phyloP scores from a whole-genome alignment of 1,140 invertebrate species.

The Eupeodes corollae region DNA sequence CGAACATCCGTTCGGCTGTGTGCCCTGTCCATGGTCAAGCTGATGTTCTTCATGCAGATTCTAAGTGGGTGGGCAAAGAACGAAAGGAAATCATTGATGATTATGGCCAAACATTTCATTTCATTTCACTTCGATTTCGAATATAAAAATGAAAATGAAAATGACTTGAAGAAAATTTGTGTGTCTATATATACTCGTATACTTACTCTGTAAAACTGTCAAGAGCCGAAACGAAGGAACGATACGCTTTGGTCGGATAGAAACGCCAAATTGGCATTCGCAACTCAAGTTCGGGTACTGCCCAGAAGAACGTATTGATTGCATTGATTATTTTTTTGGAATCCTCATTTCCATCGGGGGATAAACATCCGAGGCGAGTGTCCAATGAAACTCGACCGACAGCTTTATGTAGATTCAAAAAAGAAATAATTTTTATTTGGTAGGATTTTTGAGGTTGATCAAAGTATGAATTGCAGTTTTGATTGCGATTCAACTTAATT shows the following conservation, averaged over 20 bases:
- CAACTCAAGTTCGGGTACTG: conserved; percentile 64
- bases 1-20: conserved; percentile 24
- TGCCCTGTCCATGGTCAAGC: conserved; percentile 41
- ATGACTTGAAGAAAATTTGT: conserved; percentile 10
- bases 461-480: conserved; percentile 17
- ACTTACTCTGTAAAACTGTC: conserved; percentile 58
- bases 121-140: background rate
- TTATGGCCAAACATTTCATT: conserved; percentile 16
- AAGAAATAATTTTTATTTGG: background rate
- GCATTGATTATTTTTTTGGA: conserved; percentile 63
- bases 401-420: conserved; percentile 39
- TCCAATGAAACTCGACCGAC: conserved; percentile 71
- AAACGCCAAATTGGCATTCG: conserved; percentile 70
- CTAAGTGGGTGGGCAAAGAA: conserved; percentile 29
- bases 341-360: conserved; percentile 48
- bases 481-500: background rate
- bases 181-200: background rate
- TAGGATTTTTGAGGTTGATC: no score
- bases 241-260: conserved; percentile 62
- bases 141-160: background rate
- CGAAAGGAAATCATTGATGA: conserved; percentile 10
- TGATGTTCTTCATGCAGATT: conserved; percentile 50
- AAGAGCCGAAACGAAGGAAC: conserved; percentile 58
- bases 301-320: conserved; percentile 68
- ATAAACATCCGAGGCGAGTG: conserved; percentile 63